Evolutionary conservation across 1,140 invertebrate genomes (phyloP).

Genomic region (Fopius arisanus): DNA sequence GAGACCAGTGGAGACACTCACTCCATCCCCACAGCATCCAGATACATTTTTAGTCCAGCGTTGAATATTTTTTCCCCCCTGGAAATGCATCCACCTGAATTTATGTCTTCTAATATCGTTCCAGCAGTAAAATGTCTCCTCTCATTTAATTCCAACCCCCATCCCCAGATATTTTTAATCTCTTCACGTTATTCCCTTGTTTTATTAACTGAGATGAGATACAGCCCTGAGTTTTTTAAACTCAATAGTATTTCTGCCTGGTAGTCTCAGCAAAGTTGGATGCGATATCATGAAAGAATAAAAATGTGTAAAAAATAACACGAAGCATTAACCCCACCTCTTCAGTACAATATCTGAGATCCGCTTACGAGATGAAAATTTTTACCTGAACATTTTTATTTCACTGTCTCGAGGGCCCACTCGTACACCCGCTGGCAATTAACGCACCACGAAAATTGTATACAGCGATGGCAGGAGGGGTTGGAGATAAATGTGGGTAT

Average conservation of each 20-base stretch:
- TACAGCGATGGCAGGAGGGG: background rate
- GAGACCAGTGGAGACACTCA: background rate
- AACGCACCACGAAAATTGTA: background rate
- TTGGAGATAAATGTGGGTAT: background rate
- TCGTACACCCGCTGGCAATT: background rate
- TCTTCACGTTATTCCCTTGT: background rate
- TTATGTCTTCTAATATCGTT: constrained; percentile 24
- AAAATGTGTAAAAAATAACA: background rate
- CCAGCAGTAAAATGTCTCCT: background rate
- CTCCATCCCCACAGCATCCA: background rate
- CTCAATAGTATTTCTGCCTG: background rate
- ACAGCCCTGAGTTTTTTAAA: background rate
- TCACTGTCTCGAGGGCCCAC: background rate
- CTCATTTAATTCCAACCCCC: background rate
- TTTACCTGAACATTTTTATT: background rate
- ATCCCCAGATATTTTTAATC: background rate
- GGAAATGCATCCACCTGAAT: constrained; percentile 15
- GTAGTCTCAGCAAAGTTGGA: background rate
- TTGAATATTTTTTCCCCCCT: background rate
- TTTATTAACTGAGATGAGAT: background rate
- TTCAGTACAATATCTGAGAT: background rate
- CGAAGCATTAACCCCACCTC: background rate
- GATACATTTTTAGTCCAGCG: constrained; percentile 7
- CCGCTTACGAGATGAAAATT: background rate
- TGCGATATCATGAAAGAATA: background rate